phyloP scores from a whole-genome alignment of 2,113 vertebrate genomes.

The Heloderma charlesbogerti region DNA sequence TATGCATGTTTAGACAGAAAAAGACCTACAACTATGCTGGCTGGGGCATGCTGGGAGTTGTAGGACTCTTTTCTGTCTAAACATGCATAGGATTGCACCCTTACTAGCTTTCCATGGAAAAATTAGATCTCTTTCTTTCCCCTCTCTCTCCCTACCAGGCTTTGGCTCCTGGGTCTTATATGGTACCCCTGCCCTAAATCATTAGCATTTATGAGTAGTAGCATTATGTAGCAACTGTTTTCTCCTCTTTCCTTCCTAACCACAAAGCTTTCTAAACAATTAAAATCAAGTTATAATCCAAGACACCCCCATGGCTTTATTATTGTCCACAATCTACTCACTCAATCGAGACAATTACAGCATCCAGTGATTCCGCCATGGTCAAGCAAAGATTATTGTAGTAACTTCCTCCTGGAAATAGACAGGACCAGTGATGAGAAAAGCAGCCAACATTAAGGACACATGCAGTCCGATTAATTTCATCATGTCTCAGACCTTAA shows the following conservation, averaged over 20 bases:
- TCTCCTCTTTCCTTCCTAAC: too few relatives aligned
- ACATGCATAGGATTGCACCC: too few relatives aligned
- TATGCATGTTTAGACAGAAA: too few relatives aligned
- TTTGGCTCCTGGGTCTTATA: too few relatives aligned
- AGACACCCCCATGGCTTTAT: background rate
- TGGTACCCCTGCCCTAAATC: background rate
- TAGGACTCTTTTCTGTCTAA: too few relatives aligned
- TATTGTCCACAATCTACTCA: slow-evolving; percentile 78
- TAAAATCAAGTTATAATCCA: background rate
- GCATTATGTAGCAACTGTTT: background rate
- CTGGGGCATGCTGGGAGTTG: too few relatives aligned
- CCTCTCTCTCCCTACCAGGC: too few relatives aligned
- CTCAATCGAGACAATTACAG: slow-evolving; percentile 93
- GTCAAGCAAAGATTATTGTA: slow-evolving; percentile 88
- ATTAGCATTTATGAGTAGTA: background rate
- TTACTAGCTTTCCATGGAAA: background rate
- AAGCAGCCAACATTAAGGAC: background rate
- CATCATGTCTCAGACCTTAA: background rate
- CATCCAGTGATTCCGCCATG: slow-evolving; percentile 90
- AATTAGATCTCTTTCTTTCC: too few relatives aligned
- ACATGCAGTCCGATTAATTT: background rate
- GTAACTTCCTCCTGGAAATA: slow-evolving; percentile 83
- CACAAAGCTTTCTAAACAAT: background rate
- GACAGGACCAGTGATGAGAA: slow-evolving; percentile 25
- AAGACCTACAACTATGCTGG: too few relatives aligned